Evolutionary conservation across 2,113 vertebrate genomes (phyloP).

Genomic region (Piprites chloris): DNA sequence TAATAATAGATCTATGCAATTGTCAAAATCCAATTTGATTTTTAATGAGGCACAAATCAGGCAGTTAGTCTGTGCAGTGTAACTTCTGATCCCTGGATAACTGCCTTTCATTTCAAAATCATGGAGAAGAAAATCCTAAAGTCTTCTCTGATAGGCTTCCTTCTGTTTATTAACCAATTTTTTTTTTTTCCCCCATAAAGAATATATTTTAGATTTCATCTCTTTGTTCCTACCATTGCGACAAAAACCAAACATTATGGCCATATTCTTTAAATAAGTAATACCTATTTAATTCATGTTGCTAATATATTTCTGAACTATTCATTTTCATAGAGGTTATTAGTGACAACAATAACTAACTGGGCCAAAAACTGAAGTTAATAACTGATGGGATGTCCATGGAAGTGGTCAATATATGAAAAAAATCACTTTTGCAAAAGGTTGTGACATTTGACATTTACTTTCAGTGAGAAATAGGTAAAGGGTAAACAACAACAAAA

Average conservation of each 20-base stretch:
- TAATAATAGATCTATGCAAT: not conserved
- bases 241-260: not conserved
- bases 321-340: not conserved
- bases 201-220: not conserved
- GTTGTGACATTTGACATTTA: fast-evolving
- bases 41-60: constrained; percentile 3
- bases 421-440: fast-evolving
- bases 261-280: not conserved
- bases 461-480: not conserved
- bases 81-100: not conserved
- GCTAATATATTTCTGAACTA: not conserved
- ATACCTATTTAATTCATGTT: not conserved
- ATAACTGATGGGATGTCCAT: not conserved
- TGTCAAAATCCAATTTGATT: not conserved
- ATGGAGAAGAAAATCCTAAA: not conserved
- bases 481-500: not conserved
- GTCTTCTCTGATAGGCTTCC: not conserved
- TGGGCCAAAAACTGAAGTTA: not conserved
- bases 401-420: not conserved
- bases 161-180: not conserved
- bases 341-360: not conserved
- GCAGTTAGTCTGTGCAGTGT: not conserved
- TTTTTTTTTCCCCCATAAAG: not conserved
- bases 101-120: not conserved
- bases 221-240: not conserved